Percentiles rank a stretch among this genome's conserved stretches.
These are phyloP conservation scores for Heliocidaris tuberculata DNA, from an alignment of 35 echinoderm and acorn worm genomes.

Conservation along the genomic window DNA sequence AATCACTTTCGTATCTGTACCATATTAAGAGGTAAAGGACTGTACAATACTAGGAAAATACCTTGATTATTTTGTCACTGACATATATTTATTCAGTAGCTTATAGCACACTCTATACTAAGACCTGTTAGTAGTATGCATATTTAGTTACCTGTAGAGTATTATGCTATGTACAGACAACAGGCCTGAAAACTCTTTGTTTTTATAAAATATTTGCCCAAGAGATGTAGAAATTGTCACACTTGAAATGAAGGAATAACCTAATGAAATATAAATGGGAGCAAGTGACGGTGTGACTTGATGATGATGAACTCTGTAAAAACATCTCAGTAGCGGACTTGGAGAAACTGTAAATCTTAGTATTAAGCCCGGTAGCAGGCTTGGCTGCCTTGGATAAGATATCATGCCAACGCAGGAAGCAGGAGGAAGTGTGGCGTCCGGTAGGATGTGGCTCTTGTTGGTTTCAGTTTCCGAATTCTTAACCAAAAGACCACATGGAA, in stretches of 20 bases:
- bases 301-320: not conserved
- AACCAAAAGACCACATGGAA: not conserved
- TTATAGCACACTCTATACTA: not conserved
- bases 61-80: constrained; percentile 51
- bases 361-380: not conserved
- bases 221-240: not conserved
- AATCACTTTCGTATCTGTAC: not conserved
- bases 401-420: not conserved
- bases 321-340: not conserved
- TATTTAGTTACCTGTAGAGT: constrained; percentile 14
- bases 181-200: not conserved
- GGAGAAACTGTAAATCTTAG: not conserved
- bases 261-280: not conserved
- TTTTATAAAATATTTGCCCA: not conserved
- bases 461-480: constrained; percentile 23
- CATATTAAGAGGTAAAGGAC: not conserved
- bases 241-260: not conserved
- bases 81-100: constrained; percentile 46
- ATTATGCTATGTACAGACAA: constrained; percentile 40
- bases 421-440: constrained; percentile 41
- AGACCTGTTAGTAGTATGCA: not conserved
- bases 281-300: not conserved
- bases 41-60: constrained; percentile 46
- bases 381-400: not conserved
- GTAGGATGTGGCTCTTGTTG: constrained; percentile 39